Base-by-base conservation (phyloP, 2,797 vertebrate genomes). In the Betta splendens region DNA sequence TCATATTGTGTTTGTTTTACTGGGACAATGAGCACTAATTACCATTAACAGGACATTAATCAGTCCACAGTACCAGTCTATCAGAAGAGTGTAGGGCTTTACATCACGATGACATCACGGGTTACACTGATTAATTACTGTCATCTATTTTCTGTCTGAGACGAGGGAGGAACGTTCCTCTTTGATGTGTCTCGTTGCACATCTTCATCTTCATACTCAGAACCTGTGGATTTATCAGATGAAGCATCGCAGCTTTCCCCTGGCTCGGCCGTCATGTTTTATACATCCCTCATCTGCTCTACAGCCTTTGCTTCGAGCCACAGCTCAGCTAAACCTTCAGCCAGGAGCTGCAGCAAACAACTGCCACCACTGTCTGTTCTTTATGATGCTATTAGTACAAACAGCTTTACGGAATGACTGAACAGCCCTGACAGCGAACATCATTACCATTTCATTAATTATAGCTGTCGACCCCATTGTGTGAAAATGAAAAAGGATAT, bases 401-500 rank as follows among this genome's bases (percentile, higher is more conserved):
- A 35, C 63, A 29, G 45, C 69, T 73, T 77, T 45, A 54, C 26
- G 26, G 51, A 50, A 69, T 77, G 66, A 79, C 53, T 77, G 64
- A 88, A 76, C 40, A 20, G 56, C 61, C 50, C 67, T 72, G 77
- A 74, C 84, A 72, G 68, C 36, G 1, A 80, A 65, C 66, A 76
- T 68, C 63, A 86, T 86, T 84, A 77, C 43, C 59, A 79, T 78
- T 84, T 67, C 78, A 89, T 87, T 72, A 87, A 89, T 87, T 78
- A 80, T 79, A 80, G 79, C 75, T 80, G 82, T 80, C 86, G 88
- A 77, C 85, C 73, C 74, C 72, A 80, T 80, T 72, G 76, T 70
- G 44, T 57, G 66, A 83, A 87, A 84, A 89, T 87, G 87, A 87
- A 86, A 88, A 83, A 79, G 69, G 65, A 89, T 84, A 79, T 75